Percentiles rank a stretch among this genome's conserved stretches.
These are phyloP conservation scores for Heliconius congener DNA, from an alignment of 1,140 invertebrate species.

Conservation along the genomic window DNA sequence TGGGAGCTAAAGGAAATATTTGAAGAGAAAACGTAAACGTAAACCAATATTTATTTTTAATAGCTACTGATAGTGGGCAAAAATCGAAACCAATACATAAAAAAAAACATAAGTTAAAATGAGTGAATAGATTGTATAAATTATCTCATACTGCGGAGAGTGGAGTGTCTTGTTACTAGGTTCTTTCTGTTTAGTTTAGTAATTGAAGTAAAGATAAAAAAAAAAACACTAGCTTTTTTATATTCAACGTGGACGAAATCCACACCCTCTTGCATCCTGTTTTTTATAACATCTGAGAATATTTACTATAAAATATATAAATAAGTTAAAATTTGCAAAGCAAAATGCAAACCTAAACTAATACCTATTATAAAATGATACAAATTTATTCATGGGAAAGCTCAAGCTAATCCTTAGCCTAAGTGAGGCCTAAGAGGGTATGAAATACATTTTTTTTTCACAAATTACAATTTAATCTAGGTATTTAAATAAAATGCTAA, in stretches of 20 bases:
- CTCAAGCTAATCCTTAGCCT: slow-evolving; percentile 5
- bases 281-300: no score
- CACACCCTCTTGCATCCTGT: no score
- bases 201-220: no score
- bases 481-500: no score
- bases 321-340: neutral
- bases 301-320: neutral
- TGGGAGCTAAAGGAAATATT: slow-evolving; percentile 33
- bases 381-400: slow-evolving; percentile 22
- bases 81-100: no score
- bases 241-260: no score
- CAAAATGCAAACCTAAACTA: neutral
- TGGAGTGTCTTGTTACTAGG: no score
- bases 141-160: no score
- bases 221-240: no score
- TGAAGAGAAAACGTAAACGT: slow-evolving; percentile 26
- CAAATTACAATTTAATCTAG: neutral
- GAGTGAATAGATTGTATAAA: no score
- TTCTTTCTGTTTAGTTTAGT: no score
- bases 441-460: neutral
- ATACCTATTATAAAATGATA: slow-evolving; percentile 1
- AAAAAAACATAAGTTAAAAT: no score
- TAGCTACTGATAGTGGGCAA: neutral
- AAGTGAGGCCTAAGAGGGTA: slow-evolving; percentile 9
- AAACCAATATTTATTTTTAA: neutral